Percentiles rank a stretch among this genome's conserved stretches.
Conservation (phyloP, 92 coral and sea anemone genomes). For the Porites rus region DNA sequence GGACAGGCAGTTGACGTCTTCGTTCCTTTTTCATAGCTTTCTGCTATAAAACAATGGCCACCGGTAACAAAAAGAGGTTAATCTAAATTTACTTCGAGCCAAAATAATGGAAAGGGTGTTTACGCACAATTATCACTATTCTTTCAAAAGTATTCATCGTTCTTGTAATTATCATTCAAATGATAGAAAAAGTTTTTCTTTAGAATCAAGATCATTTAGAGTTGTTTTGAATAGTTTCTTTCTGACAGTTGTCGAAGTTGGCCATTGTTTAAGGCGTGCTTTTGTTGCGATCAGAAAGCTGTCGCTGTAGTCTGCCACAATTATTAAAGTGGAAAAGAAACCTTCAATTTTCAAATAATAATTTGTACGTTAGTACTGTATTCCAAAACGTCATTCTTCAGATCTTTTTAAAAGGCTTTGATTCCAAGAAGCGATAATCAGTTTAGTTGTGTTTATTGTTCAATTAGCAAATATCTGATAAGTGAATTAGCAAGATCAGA, state of each 20-base stretch:
- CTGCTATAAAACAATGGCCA: slow-evolving; percentile 15
- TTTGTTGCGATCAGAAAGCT: slow-evolving; percentile 24
- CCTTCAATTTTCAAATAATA: not conserved
- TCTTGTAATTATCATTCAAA: slow-evolving; percentile 41
- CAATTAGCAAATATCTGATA: slow-evolving; percentile 16
- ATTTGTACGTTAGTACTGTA: not conserved
- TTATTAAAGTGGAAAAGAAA: not conserved
- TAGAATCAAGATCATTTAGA: slow-evolving; percentile 40
- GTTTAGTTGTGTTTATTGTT: slow-evolving; percentile 33
- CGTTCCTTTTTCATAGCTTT: not conserved
- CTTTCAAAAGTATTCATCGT: slow-evolving; percentile 61
- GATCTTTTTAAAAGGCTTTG: not conserved
- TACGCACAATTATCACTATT: slow-evolving; percentile 83
- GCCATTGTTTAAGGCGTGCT: slow-evolving; percentile 25
- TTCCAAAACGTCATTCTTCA: not conserved
- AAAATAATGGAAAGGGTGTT: slow-evolving; percentile 79
- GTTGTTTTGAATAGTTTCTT: slow-evolving; percentile 1
- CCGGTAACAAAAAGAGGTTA: slow-evolving; percentile 47
- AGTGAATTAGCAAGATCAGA: not conserved
- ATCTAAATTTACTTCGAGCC: slow-evolving; percentile 40
- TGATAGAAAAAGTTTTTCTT: slow-evolving; percentile 25
- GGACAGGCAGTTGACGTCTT: slow-evolving; percentile 2
- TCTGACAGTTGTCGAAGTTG: slow-evolving; percentile 47
- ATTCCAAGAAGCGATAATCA: slow-evolving; percentile 5
- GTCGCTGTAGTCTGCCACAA: not conserved